These are phyloP conservation scores for Pantherophis guttatus DNA, from an alignment of 2,113 vertebrate species.

Conservation along the genomic window DNA sequence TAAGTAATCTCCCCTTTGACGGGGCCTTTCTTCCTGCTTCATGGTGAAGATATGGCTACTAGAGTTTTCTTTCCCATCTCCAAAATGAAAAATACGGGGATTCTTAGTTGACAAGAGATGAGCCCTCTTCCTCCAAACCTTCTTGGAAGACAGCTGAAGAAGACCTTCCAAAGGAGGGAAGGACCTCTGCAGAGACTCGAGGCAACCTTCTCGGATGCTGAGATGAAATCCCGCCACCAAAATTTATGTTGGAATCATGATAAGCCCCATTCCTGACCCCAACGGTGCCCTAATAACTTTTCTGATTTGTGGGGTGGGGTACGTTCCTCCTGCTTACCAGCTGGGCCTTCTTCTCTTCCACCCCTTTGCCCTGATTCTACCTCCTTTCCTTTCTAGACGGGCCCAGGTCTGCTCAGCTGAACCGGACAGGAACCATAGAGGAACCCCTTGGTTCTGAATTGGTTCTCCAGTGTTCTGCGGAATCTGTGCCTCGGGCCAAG, in stretches of 20 bases:
- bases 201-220: background rate
- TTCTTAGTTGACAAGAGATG: background rate
- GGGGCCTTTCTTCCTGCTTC: background rate
- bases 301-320: background rate
- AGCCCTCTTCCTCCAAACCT: background rate
- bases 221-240: background rate
- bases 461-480: background rate
- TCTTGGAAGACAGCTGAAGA: background rate
- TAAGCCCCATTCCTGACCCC: background rate
- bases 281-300: no score
- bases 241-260: background rate
- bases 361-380: background rate
- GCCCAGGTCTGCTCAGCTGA: background rate
- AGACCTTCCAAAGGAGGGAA: background rate
- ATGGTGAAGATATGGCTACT: background rate
- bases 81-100: background rate
- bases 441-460: background rate
- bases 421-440: background rate
- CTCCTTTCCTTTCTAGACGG: slow-evolving; percentile 14
- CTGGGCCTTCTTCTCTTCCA: background rate
- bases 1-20: background rate
- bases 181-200: background rate
- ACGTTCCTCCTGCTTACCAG: background rate
- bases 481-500: background rate
- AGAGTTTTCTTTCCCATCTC: background rate